A percentile compares a stretch with the other conserved stretches of the same genome.
Evolutionary conservation across 2,888 invertebrate species (phyloP).

Genomic region (Drosophila kuntzei): DNA sequence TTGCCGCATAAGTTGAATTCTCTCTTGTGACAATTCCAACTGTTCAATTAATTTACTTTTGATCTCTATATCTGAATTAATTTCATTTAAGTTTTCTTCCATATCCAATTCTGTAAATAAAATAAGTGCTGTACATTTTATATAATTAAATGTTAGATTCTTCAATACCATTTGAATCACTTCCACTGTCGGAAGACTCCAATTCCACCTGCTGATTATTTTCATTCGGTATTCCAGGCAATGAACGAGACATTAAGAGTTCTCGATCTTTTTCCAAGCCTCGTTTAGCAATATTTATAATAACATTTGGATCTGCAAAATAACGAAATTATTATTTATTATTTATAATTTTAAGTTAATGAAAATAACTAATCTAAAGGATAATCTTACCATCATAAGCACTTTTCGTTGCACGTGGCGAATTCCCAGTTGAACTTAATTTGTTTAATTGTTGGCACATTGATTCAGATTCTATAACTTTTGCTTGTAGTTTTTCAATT

Average conservation of each 20-base stretch:
- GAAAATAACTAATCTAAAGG: no score
- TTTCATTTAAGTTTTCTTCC: slow-evolving; percentile 93
- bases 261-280: slow-evolving; percentile 90
- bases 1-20: slow-evolving; percentile 93
- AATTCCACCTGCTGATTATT: slow-evolving; percentile 87
- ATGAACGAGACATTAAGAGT: slow-evolving; percentile 84
- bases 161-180: slow-evolving; percentile 88
- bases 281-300: slow-evolving; percentile 92
- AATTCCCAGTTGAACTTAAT: slow-evolving; percentile 40
- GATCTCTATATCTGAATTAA: slow-evolving; percentile 97
- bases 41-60: slow-evolving; percentile 98
- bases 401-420: slow-evolving; percentile 34
- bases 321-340: no score
- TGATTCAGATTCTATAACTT: slow-evolving; percentile 94
- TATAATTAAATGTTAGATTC: slow-evolving; percentile 75
- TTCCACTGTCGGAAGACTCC: slow-evolving; percentile 87
- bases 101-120: slow-evolving; percentile 86
- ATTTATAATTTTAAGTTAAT: no score
- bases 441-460: slow-evolving; percentile 91
- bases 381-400: slow-evolving; percentile 66
- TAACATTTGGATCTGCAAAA: slow-evolving; percentile 84
- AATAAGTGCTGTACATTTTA: not conserved
- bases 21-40: slow-evolving; percentile 94
- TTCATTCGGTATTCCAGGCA: slow-evolving; percentile 86
- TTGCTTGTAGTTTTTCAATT: slow-evolving; percentile 95